Conservation (phyloP, 1,140 invertebrate genomes). For the Lineus longissimus region DNA sequence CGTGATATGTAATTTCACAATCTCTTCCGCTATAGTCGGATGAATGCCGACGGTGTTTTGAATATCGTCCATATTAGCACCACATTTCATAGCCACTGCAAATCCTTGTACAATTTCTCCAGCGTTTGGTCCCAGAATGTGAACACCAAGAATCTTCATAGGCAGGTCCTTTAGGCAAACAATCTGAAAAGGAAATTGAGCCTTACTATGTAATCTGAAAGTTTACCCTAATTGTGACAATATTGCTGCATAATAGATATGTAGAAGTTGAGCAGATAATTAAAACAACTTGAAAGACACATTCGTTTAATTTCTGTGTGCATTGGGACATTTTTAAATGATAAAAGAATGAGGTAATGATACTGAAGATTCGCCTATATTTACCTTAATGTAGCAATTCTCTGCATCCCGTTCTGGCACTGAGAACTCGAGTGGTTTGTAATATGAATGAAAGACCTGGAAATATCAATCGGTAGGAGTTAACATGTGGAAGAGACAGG, state of each 20-base stretch:
- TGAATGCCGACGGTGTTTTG: constrained; percentile 91
- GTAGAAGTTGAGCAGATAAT: too few relatives aligned
- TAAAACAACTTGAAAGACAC: too few relatives aligned
- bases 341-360: background rate
- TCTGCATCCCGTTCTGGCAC: constrained; percentile 68
- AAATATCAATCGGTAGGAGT: constrained; percentile 23
- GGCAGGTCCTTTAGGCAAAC: constrained; percentile 25
- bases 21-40: constrained; percentile 84
- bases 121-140: constrained; percentile 90
- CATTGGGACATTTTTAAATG: too few relatives aligned
- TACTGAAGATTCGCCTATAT: background rate
- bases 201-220: background rate
- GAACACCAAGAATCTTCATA: constrained; percentile 74
- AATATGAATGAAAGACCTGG: constrained; percentile 83
- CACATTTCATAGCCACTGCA: constrained; percentile 60
- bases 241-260: too few relatives aligned
- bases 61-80: constrained; percentile 79
- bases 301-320: too few relatives aligned
- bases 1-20: constrained; percentile 60
- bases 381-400: constrained; percentile 62
- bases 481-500: too few relatives aligned
- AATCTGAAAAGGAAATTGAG: constrained; percentile 21
- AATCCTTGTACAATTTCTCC: constrained; percentile 97
- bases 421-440: constrained; percentile 92
- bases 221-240: background rate